A percentile compares a stretch with the other conserved stretches of the same genome.
phyloP scores from a whole-genome alignment of 1,140 invertebrate species.

The Gonatopus flavifemur region DNA sequence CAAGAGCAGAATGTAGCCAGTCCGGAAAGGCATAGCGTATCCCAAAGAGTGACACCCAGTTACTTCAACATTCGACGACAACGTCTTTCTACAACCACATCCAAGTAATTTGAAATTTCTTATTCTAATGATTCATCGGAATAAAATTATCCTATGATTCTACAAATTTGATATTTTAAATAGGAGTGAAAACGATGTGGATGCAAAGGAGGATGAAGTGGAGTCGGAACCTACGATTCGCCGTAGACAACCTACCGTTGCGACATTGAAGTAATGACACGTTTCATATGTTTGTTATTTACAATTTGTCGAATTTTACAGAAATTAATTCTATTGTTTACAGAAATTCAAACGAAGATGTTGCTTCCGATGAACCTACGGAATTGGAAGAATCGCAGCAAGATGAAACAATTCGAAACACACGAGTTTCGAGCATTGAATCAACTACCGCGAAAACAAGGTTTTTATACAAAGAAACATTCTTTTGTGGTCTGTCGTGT shows the following conservation, averaged over 20 bases:
- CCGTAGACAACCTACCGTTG: slow-evolving; percentile 19
- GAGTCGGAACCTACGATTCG: slow-evolving; percentile 21
- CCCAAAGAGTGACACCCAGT: slow-evolving; percentile 54
- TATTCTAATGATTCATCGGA: not conserved
- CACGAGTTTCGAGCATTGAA: slow-evolving; percentile 14
- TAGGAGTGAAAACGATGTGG: slow-evolving; percentile 41
- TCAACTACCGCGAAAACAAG: slow-evolving; percentile 37
- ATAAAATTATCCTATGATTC: slow-evolving; percentile 6
- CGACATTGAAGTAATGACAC: slow-evolving; percentile 10
- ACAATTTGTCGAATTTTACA: slow-evolving; percentile 9
- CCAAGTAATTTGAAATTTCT: slow-evolving; percentile 15
- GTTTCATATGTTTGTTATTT: not conserved
- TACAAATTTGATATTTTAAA: slow-evolving; percentile 8
- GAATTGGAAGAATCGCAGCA: not conserved
- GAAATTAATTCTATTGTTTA: too few relatives aligned
- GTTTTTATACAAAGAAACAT: slow-evolving; percentile 20
- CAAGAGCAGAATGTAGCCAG: slow-evolving; percentile 41
- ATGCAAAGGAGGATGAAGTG: slow-evolving; percentile 30
- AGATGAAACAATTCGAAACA: slow-evolving; percentile 12
- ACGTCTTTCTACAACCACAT: slow-evolving; percentile 58
- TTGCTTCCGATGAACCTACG: not conserved
- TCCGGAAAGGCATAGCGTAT: slow-evolving; percentile 37
- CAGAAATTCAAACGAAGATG: not conserved
- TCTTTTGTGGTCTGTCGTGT: too few relatives aligned
- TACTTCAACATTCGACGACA: slow-evolving; percentile 70